Conservation (phyloP, 1,140 invertebrate genomes). For the Triops cancriformis region DNA sequence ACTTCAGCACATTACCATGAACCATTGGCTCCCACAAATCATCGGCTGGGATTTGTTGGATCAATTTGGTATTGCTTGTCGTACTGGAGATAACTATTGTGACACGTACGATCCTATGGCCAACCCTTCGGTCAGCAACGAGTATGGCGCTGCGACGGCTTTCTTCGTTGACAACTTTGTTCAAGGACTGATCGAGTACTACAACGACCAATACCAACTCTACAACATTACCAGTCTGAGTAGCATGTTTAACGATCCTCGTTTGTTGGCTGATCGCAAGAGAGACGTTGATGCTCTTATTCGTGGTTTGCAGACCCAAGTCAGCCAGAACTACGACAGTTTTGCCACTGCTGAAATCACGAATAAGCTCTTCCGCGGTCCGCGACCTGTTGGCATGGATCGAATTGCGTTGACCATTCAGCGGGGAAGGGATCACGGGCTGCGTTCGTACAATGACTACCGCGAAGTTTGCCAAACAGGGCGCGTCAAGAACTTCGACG, state of each 20-base stretch:
- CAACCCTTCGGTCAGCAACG: conserved; percentile 76
- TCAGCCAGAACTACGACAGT: conserved; percentile 26
- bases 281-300: conserved; percentile 31
- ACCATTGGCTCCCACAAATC: conserved; percentile 37
- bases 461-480: conserved; percentile 32
- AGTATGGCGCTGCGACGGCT: conserved; percentile 81
- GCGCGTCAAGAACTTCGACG: background rate
- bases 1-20: conserved; percentile 67
- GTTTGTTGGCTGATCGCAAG: conserved; percentile 29
- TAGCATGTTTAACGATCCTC: conserved; percentile 32
- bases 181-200: conserved; percentile 39
- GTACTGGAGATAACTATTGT: conserved; percentile 48
- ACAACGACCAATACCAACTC: conserved; percentile 19
- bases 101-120: conserved; percentile 57
- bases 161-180: conserved; percentile 82
- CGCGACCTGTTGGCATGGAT: conserved; percentile 54
- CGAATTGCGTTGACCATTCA: conserved; percentile 74
- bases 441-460: conserved; percentile 33
- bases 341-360: conserved; percentile 12
- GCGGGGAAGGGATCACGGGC: conserved; percentile 62
- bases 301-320: conserved; percentile 29
- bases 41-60: conserved; percentile 45
- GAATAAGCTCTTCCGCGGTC: background rate
- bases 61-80: conserved; percentile 49
- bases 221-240: conserved; percentile 27